Conservation (phyloP, 2,113 vertebrate species). For the Xerus inauris region DNA sequence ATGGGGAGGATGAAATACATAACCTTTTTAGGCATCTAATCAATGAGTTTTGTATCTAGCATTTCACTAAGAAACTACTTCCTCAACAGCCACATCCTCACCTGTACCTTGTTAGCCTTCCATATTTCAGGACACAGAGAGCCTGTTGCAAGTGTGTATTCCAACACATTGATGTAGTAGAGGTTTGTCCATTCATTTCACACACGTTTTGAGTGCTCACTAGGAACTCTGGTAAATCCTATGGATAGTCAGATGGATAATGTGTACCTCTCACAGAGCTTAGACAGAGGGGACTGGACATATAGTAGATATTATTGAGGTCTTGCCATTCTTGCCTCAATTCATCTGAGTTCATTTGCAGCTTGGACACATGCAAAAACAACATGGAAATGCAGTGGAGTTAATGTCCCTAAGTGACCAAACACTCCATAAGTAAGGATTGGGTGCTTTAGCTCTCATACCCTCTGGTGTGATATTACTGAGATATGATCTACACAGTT, state of each 20-base stretch:
- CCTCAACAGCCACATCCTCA: not conserved
- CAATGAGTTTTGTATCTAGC: not conserved
- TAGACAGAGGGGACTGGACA: not conserved
- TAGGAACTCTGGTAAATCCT: not conserved
- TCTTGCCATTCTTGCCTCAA: not conserved
- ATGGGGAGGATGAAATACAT: not conserved
- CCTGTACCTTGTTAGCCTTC: not conserved
- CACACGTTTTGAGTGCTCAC: not conserved
- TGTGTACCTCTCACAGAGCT: not conserved
- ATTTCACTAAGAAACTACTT: not conserved
- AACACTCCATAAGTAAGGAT: not conserved
- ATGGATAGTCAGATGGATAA: not conserved
- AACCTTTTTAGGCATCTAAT: not conserved
- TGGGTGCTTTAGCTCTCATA: not conserved
- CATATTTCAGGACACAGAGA: not conserved
- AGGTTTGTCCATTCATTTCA: not conserved
- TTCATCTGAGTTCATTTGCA: not conserved
- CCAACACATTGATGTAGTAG: too few species aligned
- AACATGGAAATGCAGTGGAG: not conserved
- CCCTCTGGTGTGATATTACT: not conserved
- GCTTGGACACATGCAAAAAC: not conserved
- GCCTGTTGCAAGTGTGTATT: not conserved
- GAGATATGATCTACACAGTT: not conserved
- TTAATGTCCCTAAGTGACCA: not conserved
- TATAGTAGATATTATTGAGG: not conserved